phyloP scores from a whole-genome alignment of 2,797 vertebrate genomes.

The Cephalopachus bancanus region DNA sequence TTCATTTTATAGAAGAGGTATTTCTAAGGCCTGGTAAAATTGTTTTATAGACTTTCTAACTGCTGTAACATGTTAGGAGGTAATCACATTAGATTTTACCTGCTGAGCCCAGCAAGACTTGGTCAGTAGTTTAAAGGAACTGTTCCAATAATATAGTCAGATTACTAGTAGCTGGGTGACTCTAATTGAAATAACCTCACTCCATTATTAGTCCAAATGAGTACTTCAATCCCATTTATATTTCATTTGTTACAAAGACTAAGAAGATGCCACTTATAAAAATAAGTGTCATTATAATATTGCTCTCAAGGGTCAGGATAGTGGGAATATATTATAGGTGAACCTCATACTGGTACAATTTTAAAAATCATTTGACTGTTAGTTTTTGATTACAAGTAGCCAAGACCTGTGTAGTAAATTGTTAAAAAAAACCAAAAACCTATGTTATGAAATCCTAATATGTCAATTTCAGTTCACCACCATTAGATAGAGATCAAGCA shows the following conservation, averaged over 20 bases:
- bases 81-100: slow-evolving; percentile 66
- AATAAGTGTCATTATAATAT: slow-evolving; percentile 37
- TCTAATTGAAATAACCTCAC: slow-evolving; percentile 47
- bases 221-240: not conserved
- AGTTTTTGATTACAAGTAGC: not conserved
- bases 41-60: slow-evolving; percentile 65
- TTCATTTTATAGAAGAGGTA: slow-evolving; percentile 46
- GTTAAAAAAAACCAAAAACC: not conserved
- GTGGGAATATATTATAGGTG: not conserved
- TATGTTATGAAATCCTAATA: not conserved
- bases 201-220: not conserved
- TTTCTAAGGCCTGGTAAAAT: slow-evolving; percentile 46
- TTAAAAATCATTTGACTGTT: slow-evolving; percentile 43
- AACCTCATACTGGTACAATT: not conserved
- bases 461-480: not conserved
- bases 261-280: slow-evolving; percentile 51
- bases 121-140: slow-evolving; percentile 52
- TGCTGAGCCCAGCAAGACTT: slow-evolving; percentile 11
- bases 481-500: not conserved
- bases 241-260: slow-evolving; percentile 38
- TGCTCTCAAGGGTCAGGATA: not conserved
- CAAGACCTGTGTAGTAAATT: not conserved
- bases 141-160: not conserved
- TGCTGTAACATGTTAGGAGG: not conserved
- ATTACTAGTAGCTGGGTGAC: not conserved